Evolutionary conservation across 2,797 vertebrate genomes (phyloP), one percentile per base, ranked within the genome.

Genomic region (Oophaga sylvatica): DNA sequence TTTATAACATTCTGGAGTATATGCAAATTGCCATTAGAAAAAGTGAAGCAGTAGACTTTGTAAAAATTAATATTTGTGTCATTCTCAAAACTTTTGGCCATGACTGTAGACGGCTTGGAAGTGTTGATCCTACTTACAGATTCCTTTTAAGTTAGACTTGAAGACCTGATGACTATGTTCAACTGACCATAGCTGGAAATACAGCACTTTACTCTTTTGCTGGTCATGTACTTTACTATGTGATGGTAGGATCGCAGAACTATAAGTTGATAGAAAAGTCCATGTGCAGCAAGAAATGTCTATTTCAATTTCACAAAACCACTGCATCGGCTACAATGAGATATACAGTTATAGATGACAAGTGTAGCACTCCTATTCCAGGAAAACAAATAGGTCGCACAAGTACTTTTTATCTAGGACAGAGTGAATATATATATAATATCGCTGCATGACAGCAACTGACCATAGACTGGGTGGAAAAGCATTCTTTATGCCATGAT

Each of bases 361-460:
- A 67, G 17, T 11, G 22, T 45, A 41, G 35, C 6, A 68, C 62
- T 73, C 20, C 59, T 70, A 71, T 81, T 81, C 78, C 73, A 22
- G 19, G 76, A 83, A 68, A 17, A 76, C n/a, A 63, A 31, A 60
- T 75, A 20, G 11, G 29, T 48, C 79, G 75, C 86, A 56, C 10
- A 67, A 81, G 48, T 75, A 35, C 35, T 87, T 76, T 56, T 60
- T 71, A 76, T 81, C 71, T 45, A 13, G 82, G 71, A 59, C 26
- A 77, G 71, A 87, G 26, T 26, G 26, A 26, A 26, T 26, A 26
- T 26, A 26, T 26, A 26, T 26, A 87, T 76, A 60, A 87, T 68
- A 22, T 65, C 68, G 35, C 80, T 60, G 79, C 68, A 76, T 87
- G 80, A 81, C 85, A 87, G 68, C 31, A 26, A 77, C 57, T 87